phyloP scores from a whole-genome alignment of 2,888 invertebrate genomes.

The Acleris cristana region DNA sequence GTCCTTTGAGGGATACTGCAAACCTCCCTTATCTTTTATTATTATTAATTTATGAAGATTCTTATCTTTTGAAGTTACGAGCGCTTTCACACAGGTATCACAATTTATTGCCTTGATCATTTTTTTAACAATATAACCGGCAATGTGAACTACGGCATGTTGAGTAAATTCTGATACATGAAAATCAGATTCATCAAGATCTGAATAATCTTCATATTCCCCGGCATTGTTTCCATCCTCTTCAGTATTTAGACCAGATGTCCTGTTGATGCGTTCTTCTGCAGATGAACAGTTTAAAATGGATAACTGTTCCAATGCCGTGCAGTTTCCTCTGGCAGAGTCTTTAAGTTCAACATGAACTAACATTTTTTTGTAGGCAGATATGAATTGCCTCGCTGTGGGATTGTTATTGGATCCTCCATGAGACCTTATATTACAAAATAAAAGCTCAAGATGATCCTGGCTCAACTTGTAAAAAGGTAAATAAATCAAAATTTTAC shows the following conservation, averaged over 20 bases:
- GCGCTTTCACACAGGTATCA: constrained; percentile 10
- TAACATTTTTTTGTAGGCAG: constrained; percentile 37
- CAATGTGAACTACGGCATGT: constrained; percentile 20
- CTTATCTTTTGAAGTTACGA: constrained; percentile 1
- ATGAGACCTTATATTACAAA: constrained; percentile 39
- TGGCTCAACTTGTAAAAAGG: constrained; percentile 4
- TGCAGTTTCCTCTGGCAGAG: neutral
- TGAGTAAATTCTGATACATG: constrained; percentile 1
- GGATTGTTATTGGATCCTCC: constrained; percentile 41
- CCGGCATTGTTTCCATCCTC: neutral
- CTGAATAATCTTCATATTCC: neutral
- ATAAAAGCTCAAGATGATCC: constrained; percentile 33
- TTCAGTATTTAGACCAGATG: neutral
- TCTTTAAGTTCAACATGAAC: constrained; percentile 15
- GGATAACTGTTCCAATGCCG: neutral
- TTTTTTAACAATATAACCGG: constrained; percentile 9
- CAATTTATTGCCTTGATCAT: constrained; percentile 9
- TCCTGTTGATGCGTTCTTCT: neutral
- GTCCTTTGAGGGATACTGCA: constrained; percentile 1
- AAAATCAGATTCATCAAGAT: no score
- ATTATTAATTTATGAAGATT: constrained; percentile 17
- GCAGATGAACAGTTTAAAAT: constrained; percentile 9
- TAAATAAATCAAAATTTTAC: neutral
- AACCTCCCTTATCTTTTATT: neutral
- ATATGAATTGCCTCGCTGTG: constrained; percentile 35